phyloP scores from a whole-genome alignment of 2,888 invertebrate species.

The Oeneis ivallda region DNA sequence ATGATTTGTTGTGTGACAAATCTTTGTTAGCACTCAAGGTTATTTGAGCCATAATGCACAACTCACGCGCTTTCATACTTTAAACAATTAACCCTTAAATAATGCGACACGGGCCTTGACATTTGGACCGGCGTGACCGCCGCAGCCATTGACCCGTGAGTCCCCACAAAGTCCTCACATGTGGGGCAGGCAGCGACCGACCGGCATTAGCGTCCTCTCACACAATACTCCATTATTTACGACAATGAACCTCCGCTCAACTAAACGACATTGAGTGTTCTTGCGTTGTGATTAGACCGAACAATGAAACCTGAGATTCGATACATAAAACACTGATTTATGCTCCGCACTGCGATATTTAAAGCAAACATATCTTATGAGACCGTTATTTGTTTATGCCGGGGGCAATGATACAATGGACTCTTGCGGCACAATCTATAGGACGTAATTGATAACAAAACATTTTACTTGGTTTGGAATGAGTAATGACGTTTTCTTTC shows the following conservation, averaged over 20 bases:
- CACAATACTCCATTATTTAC: constrained; percentile 72
- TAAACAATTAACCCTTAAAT: constrained; percentile 29
- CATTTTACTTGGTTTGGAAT: constrained; percentile 1
- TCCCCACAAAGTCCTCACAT: constrained; percentile 57
- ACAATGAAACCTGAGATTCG: constrained; percentile 57
- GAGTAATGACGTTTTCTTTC: background rate
- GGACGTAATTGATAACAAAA: constrained; percentile 27
- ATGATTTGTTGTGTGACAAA: background rate
- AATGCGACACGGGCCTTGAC: constrained; percentile 61
- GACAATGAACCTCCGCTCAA: constrained; percentile 63
- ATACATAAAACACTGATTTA: constrained; percentile 44
- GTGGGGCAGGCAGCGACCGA: constrained; percentile 50
- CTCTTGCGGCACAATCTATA: constrained; percentile 25
- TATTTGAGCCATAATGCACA: constrained; percentile 21
- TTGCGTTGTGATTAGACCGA: constrained; percentile 55
- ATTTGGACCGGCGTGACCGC: constrained; percentile 61
- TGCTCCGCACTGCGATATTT: constrained; percentile 29
- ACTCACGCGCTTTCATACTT: constrained; percentile 18
- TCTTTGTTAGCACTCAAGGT: background rate
- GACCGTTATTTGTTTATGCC: constrained; percentile 27
- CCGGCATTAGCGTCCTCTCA: constrained; percentile 60
- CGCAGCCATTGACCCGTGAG: constrained; percentile 62
- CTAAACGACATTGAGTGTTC: constrained; percentile 67
- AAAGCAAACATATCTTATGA: constrained; percentile 30
- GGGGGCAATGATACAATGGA: constrained; percentile 27